Base-by-base conservation (phyloP, 1,140 invertebrate species). In the Lepidotrigona ventralis region DNA sequence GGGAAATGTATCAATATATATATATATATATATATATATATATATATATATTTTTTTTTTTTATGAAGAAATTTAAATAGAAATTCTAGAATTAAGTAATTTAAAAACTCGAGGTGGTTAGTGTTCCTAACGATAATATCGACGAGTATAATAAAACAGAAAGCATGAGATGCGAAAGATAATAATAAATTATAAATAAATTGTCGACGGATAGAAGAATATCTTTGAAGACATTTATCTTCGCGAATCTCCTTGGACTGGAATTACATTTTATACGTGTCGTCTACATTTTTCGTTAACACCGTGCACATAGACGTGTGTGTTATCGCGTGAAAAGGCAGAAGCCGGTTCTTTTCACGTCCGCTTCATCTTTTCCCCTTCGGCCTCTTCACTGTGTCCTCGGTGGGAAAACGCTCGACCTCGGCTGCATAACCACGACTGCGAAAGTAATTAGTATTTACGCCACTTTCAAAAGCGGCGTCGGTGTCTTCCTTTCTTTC, bases 401-500 rank as follows among this genome's bases (percentile, higher is more conserved):
- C 53, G 53, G 54, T 26, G 83, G 69, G 77, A 85, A 85, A 85
- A 89, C 77, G 83, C 77, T 85, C 77, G 85, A 86, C 72, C 53
- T 70, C 66, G 51, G 39, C 77, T 81, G 63, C 53, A 81, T 58
- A 81, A 66, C 77, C 63, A 68, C 63, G 81, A 63, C 76, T 64
- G 79, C 69, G 77, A 90, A 86, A 85, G 69, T 90, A 90, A 90
- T 90, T 90, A 88, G 83, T 90, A 90, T 90, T 90, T 88, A 90
- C 83, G 86, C 76, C 72, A 85, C 75, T 88, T 85, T 88, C 29
- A 85, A 87, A 90, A 90, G 69, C 77, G 81, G 26, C 83, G 66
- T 33, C 75, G 60, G 75, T 84, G 83, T 85, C 84, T 85, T 85
- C 77, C 66, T 79, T 88, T 85, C 73, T 79, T 86, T 90, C 79